Percentiles rank a stretch among this genome's conserved stretches.
Conservation (phyloP, 2,797 vertebrate species). For the Cryptoprocta ferox region DNA sequence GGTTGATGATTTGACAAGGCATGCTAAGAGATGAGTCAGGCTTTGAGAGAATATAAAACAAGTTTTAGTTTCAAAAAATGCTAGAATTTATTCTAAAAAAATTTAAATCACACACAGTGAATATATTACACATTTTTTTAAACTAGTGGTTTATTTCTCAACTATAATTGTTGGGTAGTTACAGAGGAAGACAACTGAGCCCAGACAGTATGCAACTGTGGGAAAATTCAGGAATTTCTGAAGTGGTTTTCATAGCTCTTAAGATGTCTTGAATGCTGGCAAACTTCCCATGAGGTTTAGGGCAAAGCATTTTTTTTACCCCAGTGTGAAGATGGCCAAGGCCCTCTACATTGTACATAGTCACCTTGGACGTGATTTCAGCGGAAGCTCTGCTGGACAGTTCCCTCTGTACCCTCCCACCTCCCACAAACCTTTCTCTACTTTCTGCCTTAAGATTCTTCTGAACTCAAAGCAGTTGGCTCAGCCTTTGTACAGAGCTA, state of each 20-base stretch:
- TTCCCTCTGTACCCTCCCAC: background rate
- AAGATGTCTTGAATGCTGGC: background rate
- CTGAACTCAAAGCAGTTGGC: background rate
- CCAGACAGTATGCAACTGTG: background rate
- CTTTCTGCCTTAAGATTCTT: background rate
- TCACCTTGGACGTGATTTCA: background rate
- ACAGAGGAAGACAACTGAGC: background rate
- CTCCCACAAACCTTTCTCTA: background rate
- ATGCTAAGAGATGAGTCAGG: background rate
- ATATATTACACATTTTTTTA: background rate
- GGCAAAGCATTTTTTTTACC: background rate
- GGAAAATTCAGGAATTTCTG: background rate
- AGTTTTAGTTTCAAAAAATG: background rate
- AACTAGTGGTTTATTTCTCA: background rate
- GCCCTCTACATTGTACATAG: background rate
- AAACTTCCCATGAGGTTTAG: background rate
- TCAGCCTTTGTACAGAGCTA: background rate
- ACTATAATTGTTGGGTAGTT: background rate
- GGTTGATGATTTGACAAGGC: conserved; percentile 6
- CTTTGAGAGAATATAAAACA: background rate
- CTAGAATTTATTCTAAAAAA: background rate
- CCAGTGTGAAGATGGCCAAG: background rate
- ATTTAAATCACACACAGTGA: background rate
- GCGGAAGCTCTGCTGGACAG: background rate
- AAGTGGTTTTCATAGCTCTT: background rate